Conservation (phyloP, 2,797 vertebrate genomes). For the Aphelocoma californica region DNA sequence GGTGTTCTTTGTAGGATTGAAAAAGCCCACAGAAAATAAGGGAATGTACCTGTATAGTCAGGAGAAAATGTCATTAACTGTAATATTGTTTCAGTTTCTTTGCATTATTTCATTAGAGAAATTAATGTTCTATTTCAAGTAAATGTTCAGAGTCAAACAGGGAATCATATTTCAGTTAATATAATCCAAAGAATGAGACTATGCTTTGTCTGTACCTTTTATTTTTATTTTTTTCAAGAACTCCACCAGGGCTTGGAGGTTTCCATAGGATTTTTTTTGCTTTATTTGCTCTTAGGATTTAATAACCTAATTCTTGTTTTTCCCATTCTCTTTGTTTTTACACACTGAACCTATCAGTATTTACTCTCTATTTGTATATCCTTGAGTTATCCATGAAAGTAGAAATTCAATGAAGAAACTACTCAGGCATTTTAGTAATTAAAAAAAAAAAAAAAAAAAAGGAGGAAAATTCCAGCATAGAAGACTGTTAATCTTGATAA, state of each 20-base stretch:
- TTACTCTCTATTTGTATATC: not conserved
- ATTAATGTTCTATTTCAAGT: slow-evolving; percentile 29
- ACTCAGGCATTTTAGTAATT: not conserved
- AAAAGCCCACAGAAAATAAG: not conserved
- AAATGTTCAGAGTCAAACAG: not conserved
- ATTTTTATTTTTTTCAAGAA: not conserved
- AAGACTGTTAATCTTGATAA: not conserved
- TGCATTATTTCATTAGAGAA: slow-evolving; percentile 17
- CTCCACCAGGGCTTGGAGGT: not conserved
- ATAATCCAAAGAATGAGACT: not conserved
- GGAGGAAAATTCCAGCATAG: not conserved
- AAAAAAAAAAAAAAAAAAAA: not conserved
- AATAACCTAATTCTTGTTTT: not conserved
- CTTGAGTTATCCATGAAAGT: not conserved
- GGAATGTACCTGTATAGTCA: not conserved
- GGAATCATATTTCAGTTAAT: not conserved
- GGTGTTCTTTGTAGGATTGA: not conserved
- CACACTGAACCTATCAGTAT: not conserved
- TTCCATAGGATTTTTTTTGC: not conserved
- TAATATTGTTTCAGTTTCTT: not conserved
- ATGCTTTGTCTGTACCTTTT: not conserved
- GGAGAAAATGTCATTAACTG: not conserved
- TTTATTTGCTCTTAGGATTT: not conserved
- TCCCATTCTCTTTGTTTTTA: not conserved
- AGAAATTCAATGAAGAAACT: not conserved